These are phyloP conservation scores for Polietes domitor DNA, from an alignment of 2,888 invertebrate genomes.

Conservation along the genomic window DNA sequence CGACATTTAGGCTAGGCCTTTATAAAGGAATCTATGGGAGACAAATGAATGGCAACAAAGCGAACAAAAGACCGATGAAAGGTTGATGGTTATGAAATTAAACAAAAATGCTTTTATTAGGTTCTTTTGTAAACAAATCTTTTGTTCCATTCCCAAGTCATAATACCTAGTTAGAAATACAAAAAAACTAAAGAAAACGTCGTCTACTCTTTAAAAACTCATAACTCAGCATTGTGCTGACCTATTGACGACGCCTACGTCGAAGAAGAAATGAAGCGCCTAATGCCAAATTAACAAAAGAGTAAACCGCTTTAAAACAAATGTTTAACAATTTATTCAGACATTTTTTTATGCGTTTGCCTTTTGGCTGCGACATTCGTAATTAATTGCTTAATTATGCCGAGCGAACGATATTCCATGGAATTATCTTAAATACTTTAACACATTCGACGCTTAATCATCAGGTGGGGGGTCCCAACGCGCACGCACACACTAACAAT, in stretches of 20 bases:
- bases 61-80: neutral
- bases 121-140: neutral
- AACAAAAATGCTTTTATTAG: neutral
- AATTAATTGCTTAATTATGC: constrained; percentile 55
- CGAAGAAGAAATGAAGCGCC: neutral
- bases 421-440: constrained; percentile 21
- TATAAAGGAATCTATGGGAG: too few relatives aligned
- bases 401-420: neutral
- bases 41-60: neutral
- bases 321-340: constrained; percentile 6
- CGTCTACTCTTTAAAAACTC: neutral
- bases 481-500: neutral
- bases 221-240: neutral
- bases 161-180: too few relatives aligned
- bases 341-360: neutral
- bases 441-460: constrained; percentile 26
- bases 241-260: neutral
- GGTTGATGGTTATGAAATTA: neutral
- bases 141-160: neutral
- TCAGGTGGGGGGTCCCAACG: constrained; percentile 14
- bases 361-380: neutral
- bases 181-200: neutral
- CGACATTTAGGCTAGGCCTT: too few relatives aligned
- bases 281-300: constrained; percentile 1
- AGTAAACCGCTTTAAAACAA: neutral